These are phyloP conservation scores for Furcifer pardalis DNA, from an alignment of 2,797 vertebrate species.

Conservation along the genomic window DNA sequence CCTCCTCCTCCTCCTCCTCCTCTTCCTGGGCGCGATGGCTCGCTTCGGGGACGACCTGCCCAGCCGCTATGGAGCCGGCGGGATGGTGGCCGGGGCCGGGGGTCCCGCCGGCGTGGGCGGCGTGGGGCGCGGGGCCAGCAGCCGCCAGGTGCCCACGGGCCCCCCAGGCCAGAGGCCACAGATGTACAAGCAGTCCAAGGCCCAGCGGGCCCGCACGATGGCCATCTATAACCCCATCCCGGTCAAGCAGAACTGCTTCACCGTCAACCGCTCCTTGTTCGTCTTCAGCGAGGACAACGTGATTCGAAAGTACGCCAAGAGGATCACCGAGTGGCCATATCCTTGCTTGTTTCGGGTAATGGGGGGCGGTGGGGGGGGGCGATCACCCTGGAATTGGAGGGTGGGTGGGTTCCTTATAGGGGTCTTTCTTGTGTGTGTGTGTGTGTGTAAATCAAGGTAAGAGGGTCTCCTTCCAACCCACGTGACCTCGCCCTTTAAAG, in stretches of 20 bases:
- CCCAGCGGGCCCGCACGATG: constrained; percentile 96
- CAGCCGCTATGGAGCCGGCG: constrained; percentile 87
- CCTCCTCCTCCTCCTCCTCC: background rate
- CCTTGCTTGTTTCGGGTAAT: constrained; percentile 73
- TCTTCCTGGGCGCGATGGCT: constrained; percentile 78
- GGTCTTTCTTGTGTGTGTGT: too few relatives aligned
- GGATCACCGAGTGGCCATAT: constrained; percentile 99
- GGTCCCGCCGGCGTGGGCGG: constrained; percentile 73
- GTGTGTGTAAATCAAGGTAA: too few relatives aligned
- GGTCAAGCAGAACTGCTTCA: constrained; percentile 96
- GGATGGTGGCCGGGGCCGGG: constrained; percentile 69
- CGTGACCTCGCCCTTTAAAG: too few relatives aligned
- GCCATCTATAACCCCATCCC: constrained; percentile 98
- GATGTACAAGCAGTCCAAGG: constrained; percentile 95
- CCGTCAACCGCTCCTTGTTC: constrained; percentile 96
- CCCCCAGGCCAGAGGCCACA: constrained; percentile 77
- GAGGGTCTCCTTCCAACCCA: too few relatives aligned
- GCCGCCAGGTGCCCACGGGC: constrained; percentile 77
- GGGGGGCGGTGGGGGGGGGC: constrained; percentile 4
- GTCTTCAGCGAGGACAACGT: constrained; percentile 98
- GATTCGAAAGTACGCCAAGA: constrained; percentile 97
- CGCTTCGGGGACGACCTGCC: constrained; percentile 93
- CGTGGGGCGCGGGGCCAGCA: constrained; percentile 50
- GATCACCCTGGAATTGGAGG: background rate
- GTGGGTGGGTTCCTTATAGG: too few relatives aligned